Conservation (phyloP, 2,888 invertebrate genomes). For the Hemicrepidius hirtus region DNA sequence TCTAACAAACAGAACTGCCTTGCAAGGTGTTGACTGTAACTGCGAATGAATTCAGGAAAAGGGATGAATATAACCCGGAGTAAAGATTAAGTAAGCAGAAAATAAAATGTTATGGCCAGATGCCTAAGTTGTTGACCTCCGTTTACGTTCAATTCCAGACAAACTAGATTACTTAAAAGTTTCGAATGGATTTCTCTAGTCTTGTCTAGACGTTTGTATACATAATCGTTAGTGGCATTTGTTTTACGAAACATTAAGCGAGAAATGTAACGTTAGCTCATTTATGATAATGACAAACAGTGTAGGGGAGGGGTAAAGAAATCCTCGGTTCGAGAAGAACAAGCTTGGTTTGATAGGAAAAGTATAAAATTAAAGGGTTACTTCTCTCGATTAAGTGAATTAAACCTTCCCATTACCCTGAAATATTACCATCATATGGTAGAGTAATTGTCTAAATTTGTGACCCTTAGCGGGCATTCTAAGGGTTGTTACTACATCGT, state of each 20-base stretch:
- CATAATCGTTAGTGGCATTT: conserved; percentile 24
- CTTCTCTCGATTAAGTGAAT: too few species aligned
- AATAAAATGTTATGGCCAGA: conserved; percentile 33
- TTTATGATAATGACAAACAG: too few species aligned
- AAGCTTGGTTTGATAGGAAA: too few species aligned
- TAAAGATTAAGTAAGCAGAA: conserved; percentile 24
- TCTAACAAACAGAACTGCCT: conserved; percentile 6
- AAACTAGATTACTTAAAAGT: conserved; percentile 21
- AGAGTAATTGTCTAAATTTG: too few species aligned
- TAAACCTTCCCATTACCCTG: too few species aligned
- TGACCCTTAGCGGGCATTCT: too few species aligned
- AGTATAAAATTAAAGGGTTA: too few species aligned
- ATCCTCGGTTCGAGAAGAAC: too few species aligned
- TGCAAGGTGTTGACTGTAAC: conserved; percentile 1
- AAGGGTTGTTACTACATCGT: too few species aligned
- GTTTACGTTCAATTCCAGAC: conserved; percentile 20
- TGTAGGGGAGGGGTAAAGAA: not conserved
- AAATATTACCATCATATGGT: too few species aligned
- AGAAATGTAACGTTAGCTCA: not conserved
- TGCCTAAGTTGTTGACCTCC: conserved; percentile 26
- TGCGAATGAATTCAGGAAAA: not conserved
- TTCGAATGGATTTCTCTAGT: not conserved
- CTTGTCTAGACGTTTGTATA: conserved; percentile 23
- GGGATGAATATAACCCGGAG: conserved; percentile 11
- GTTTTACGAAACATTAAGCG: conserved; percentile 20